Conservation (phyloP, 2,888 invertebrate species). For the Pyrrhopygopsis socrates region DNA sequence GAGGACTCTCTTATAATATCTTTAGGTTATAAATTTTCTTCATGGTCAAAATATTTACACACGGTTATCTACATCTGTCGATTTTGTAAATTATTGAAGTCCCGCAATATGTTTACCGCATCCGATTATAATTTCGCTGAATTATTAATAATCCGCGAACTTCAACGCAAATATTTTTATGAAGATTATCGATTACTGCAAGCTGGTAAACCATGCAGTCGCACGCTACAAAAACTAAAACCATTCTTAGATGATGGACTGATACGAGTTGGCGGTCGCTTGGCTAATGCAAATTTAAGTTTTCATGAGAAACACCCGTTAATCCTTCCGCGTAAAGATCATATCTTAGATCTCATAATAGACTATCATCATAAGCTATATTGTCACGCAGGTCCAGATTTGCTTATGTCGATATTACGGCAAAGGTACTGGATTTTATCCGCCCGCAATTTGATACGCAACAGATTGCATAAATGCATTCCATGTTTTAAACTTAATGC, state of each 20-base stretch:
- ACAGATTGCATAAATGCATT: slow-evolving; percentile 9
- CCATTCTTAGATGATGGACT: background rate
- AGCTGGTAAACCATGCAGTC: background rate
- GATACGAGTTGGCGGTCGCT: background rate
- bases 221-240: slow-evolving; percentile 1
- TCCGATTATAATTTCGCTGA: background rate
- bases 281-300: background rate
- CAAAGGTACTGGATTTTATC: slow-evolving; percentile 49
- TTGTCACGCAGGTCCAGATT: slow-evolving; percentile 46
- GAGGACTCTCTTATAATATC: background rate
- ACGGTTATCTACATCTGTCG: background rate
- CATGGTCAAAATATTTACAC: slow-evolving; percentile 1
- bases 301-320: slow-evolving; percentile 2
- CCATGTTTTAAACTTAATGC: slow-evolving; percentile 17
- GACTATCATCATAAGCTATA: slow-evolving; percentile 28
- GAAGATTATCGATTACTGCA: slow-evolving; percentile 12
- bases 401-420: slow-evolving; percentile 35
- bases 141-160: slow-evolving; percentile 21
- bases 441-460: background rate
- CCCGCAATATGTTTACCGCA: background rate
- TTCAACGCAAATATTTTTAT: slow-evolving; percentile 30
- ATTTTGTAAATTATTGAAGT: slow-evolving; percentile 6
- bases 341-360: slow-evolving; percentile 23
- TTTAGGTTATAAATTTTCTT: background rate
- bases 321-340: background rate